phyloP scores from a whole-genome alignment of 1,140 invertebrate species.

The Plodia interpunctella region DNA sequence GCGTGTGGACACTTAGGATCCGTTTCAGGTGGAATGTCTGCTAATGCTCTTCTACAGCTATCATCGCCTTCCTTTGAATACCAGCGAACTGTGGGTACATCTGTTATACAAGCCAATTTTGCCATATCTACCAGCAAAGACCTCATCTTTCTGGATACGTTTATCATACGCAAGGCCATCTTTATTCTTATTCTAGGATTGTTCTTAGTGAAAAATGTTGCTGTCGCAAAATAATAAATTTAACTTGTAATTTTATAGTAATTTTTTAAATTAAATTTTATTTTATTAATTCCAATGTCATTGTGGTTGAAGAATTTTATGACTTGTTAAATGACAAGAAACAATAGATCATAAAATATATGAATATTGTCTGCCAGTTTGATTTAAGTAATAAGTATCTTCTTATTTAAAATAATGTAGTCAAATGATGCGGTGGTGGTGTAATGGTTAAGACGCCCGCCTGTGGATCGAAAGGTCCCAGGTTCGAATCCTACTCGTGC shows the following conservation, averaged over 20 bases:
- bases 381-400: not conserved
- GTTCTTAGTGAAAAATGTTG: conserved; percentile 19
- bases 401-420: too few species aligned
- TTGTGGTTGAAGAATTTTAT: not conserved
- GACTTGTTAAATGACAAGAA: not conserved
- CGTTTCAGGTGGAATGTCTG: conserved; percentile 39
- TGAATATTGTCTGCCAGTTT: not conserved
- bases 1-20: conserved; percentile 44
- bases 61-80: conserved; percentile 35
- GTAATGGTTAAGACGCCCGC: too few species aligned
- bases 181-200: conserved; percentile 15
- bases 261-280: not conserved
- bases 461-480: too few species aligned
- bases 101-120: conserved; percentile 17
- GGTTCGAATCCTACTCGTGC: too few species aligned
- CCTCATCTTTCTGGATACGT: conserved; percentile 26
- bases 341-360: not conserved
- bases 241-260: conserved; percentile 14
- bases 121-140: conserved; percentile 23
- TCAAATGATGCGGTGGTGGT: too few species aligned
- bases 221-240: conserved; percentile 23
- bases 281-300: not conserved
- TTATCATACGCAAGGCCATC: conserved; percentile 26
- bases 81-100: conserved; percentile 23
- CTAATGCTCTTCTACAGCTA: conserved; percentile 45